Evolutionary conservation across 1,140 invertebrate species (phyloP), one percentile per base, ranked within the genome.

Genomic region (Pseudachorutes palmiensis): DNA sequence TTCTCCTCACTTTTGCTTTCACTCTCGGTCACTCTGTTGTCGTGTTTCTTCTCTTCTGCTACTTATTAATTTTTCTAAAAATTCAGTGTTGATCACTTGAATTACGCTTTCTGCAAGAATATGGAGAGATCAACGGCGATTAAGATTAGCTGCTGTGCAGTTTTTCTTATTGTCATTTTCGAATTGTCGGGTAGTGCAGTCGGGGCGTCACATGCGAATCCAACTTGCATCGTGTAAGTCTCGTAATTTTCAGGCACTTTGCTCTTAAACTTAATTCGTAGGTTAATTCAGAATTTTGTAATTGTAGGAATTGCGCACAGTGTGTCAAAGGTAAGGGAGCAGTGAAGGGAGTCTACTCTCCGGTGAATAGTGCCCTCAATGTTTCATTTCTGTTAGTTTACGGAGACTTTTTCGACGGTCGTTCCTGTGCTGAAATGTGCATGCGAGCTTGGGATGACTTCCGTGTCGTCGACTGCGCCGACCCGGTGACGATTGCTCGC

Each of bases 241-340:
- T 14, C n/a, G 45, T 48, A 48, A 48, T 14, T 48, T 14, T 14
- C n/a, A 48, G n/a, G 14, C 14, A 48, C 14, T 48, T 58, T 14
- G 12, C 55, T 22, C 9, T 9, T 58, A 58, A 58, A 14, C 26
- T 58, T 58, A 58, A 14, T 9, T 45, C 9, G 9, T 12, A n/a
- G 9, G 9, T 9, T n/a, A n/a, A n/a, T n/a, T n/a, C n/a, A n/a
- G 24, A 24, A 9, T 61, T 61, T 22, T 14, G 74, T 29, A 91
- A 89, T 76, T 86, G 91, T 48, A 84, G 89, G 70, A 93, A 92
- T 78, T 93, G 90, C 75, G 89, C 88, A 0, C 89, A 91, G 75
- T 92, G 90, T 78, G 90, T 89, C 76, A 89, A 88, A 76, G 51
- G 51, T 55, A 24, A 55, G 24, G 3, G 9, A 55, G 24, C 36